These are phyloP conservation scores for Noctua comes DNA, from an alignment of 2,888 invertebrate species.

Conservation along the genomic window DNA sequence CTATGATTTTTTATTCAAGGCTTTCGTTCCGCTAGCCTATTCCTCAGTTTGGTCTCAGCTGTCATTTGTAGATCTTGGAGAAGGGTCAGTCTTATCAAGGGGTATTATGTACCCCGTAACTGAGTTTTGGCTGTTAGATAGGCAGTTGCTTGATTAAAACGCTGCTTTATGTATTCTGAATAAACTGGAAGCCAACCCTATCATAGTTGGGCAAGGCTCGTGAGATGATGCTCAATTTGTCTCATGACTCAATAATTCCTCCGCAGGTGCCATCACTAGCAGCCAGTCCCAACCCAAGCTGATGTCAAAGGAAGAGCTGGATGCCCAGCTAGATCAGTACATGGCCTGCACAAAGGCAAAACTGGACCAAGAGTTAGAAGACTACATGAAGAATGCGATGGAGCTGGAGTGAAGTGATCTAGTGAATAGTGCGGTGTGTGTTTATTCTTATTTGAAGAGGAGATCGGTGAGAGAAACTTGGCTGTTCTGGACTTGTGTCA, in stretches of 20 bases:
- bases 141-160: background rate
- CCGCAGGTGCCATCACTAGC: slow-evolving; percentile 72
- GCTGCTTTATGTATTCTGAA: background rate
- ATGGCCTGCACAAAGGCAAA: slow-evolving; percentile 92
- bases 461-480: background rate
- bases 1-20: too few species aligned
- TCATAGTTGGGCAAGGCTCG: background rate
- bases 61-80: background rate
- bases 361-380: slow-evolving; percentile 90
- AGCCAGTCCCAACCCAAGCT: slow-evolving; percentile 67
- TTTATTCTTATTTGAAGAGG: slow-evolving; percentile 28
- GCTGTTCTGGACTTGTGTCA: background rate
- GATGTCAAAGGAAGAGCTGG: slow-evolving; percentile 91
- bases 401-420: slow-evolving; percentile 63
- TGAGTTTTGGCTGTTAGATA: background rate
- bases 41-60: background rate
- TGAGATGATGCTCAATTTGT: background rate
- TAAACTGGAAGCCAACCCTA: background rate
- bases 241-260: background rate
- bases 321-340: slow-evolving; percentile 93
- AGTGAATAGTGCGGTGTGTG: slow-evolving; percentile 25
- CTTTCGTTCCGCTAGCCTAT: too few species aligned
- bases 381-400: slow-evolving; percentile 85
- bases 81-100: background rate
- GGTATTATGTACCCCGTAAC: background rate